Conservation (phyloP, 2,888 invertebrate species). For the Caenorhabditis virilis region DNA sequence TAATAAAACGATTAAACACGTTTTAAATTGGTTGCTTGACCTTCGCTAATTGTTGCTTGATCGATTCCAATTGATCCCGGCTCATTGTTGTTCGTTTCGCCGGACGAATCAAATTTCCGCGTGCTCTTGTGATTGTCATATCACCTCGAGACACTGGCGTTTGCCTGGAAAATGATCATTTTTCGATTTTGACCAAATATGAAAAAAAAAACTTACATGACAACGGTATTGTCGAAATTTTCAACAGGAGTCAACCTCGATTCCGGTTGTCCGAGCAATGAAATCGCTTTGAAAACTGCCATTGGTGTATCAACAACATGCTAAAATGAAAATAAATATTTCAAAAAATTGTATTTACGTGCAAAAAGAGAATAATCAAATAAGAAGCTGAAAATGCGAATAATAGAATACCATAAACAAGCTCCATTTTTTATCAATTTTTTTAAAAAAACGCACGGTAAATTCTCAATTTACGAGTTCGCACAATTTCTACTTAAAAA, state of each 20-base stretch:
- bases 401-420: not conserved
- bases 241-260: not conserved
- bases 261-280: slow-evolving; percentile 5
- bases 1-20: too few species aligned
- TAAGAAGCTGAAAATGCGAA: not conserved
- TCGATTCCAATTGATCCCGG: slow-evolving; percentile 16
- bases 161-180: slow-evolving; percentile 11
- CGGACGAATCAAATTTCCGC: slow-evolving; percentile 26
- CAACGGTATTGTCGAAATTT: not conserved
- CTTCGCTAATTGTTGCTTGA: slow-evolving; percentile 8
- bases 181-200: not conserved
- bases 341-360: not conserved
- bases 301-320: slow-evolving; percentile 14
- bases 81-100: slow-evolving; percentile 15
- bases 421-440: not conserved
- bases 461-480: too few species aligned
- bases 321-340: not conserved
- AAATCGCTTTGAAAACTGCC: slow-evolving; percentile 4
- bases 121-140: slow-evolving; percentile 14
- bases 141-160: slow-evolving; percentile 22
- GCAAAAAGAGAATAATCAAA: not conserved
- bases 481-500: not conserved
- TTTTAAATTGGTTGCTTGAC: slow-evolving; percentile 19
- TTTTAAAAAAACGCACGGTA: not conserved
- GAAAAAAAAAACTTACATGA: not conserved